Evolutionary conservation across 2,888 invertebrate genomes (phyloP).

Genomic region (Caenorhabditis zanzibari): DNA sequence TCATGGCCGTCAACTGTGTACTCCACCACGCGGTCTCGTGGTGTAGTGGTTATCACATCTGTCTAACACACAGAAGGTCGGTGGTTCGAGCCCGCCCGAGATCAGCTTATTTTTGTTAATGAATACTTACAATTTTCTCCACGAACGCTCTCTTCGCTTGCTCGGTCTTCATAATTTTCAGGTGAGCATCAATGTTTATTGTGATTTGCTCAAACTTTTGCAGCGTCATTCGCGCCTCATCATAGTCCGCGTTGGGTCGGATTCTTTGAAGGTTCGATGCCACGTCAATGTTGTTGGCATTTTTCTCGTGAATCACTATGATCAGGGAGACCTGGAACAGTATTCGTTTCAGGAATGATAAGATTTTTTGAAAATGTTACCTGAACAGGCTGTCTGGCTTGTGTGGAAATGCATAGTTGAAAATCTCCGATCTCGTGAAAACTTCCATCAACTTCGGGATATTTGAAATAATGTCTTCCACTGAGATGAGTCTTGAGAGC

Average conservation of each 20-base stretch:
- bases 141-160: slow-evolving; percentile 49
- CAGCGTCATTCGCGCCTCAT: slow-evolving; percentile 32
- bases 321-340: slow-evolving; percentile 32
- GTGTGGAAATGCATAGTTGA: slow-evolving; percentile 42
- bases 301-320: slow-evolving; percentile 54
- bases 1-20: neutral
- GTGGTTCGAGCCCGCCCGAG: slow-evolving; percentile 71
- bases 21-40: slow-evolving; percentile 50
- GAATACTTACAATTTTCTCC: slow-evolving; percentile 46
- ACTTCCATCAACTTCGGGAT: slow-evolving; percentile 25
- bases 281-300: slow-evolving; percentile 48
- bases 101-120: slow-evolving; percentile 20
- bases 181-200: slow-evolving; percentile 33
- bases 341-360: no score
- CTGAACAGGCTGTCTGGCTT: slow-evolving; percentile 37
- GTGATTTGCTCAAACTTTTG: slow-evolving; percentile 46
- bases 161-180: slow-evolving; percentile 49
- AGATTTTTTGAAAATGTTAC: neutral
- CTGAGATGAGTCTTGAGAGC: slow-evolving; percentile 9
- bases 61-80: slow-evolving; percentile 73
- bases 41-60: slow-evolving; percentile 72
- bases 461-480: slow-evolving; percentile 53
- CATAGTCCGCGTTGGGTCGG: neutral
- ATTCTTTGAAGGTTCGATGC: slow-evolving; percentile 43
- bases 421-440: slow-evolving; percentile 54